These are phyloP conservation scores for Peromyscus attwateri DNA, from an alignment of 2,797 vertebrate genomes.

Conservation along the genomic window DNA sequence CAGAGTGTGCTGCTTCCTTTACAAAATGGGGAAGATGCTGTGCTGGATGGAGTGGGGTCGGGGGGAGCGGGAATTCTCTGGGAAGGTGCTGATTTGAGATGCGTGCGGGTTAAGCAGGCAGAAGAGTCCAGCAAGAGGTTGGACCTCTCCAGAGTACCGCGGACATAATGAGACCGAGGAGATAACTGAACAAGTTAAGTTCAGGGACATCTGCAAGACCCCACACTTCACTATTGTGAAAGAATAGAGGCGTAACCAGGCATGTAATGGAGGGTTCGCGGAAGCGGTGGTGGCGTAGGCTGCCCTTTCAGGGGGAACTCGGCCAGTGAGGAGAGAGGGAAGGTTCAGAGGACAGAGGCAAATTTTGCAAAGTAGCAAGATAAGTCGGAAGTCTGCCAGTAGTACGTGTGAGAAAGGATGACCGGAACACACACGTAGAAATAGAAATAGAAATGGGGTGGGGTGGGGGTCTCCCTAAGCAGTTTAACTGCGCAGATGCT, in stretches of 20 bases:
- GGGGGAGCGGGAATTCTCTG: not conserved
- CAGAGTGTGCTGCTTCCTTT: not conserved
- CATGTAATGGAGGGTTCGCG: not conserved
- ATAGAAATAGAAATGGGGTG: not conserved
- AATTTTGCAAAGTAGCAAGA: not conserved
- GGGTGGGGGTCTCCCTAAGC: not conserved
- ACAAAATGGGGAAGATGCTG: not conserved
- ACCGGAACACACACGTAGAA: not conserved
- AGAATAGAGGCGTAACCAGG: not conserved
- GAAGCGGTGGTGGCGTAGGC: not conserved
- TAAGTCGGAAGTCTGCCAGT: too few species aligned
- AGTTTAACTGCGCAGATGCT: not conserved
- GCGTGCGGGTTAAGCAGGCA: not conserved
- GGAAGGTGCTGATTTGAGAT: not conserved
- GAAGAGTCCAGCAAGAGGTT: not conserved
- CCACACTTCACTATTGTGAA: not conserved
- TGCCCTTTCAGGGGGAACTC: not conserved
- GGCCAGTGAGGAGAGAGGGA: not conserved
- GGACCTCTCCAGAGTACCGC: not conserved
- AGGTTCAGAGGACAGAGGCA: not conserved
- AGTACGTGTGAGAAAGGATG: not conserved
- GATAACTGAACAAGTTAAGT: not conserved
- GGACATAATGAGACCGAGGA: not conserved
- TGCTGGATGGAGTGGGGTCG: not conserved
- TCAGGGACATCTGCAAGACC: not conserved